phyloP scores from a whole-genome alignment of 2,113 vertebrate species.

The Bombycilla garrulus region DNA sequence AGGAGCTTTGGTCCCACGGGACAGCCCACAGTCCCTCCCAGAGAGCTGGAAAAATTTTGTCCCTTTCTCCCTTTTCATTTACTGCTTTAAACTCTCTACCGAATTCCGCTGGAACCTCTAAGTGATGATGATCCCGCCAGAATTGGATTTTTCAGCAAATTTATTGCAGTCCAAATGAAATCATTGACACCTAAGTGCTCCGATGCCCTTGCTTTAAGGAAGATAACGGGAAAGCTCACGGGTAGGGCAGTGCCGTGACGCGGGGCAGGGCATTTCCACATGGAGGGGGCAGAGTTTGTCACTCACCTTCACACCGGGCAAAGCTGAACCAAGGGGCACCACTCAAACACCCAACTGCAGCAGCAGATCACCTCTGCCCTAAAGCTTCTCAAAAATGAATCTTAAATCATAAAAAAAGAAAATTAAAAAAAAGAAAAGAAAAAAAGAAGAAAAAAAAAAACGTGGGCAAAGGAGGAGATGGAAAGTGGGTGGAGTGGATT shows the following conservation, averaged over 20 bases:
- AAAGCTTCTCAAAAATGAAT: neutral
- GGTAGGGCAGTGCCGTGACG: neutral
- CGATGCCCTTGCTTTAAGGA: neutral
- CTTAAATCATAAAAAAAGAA: neutral
- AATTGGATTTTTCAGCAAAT: neutral
- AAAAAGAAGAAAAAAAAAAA: no score
- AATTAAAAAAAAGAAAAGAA: neutral
- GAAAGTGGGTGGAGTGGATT: neutral
- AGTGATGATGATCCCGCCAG: accelerated
- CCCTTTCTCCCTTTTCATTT: neutral
- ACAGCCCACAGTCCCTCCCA: neutral
- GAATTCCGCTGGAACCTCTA: neutral
- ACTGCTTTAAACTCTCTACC: neutral
- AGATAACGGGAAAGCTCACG: neutral
- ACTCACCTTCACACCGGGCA: neutral
- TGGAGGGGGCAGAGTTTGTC: neutral
- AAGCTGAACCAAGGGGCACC: neutral
- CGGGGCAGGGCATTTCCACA: neutral
- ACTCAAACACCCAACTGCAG: accelerated
- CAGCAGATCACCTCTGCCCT: neutral
- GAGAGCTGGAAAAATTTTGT: neutral
- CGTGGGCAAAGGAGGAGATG: neutral
- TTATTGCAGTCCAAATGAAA: neutral
- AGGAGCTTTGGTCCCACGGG: neutral
- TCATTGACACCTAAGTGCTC: accelerated